A percentile compares a stretch with the other conserved stretches of the same genome.
Evolutionary conservation across 2,113 vertebrate species (phyloP).

Genomic region (Sinosuthora webbiana): DNA sequence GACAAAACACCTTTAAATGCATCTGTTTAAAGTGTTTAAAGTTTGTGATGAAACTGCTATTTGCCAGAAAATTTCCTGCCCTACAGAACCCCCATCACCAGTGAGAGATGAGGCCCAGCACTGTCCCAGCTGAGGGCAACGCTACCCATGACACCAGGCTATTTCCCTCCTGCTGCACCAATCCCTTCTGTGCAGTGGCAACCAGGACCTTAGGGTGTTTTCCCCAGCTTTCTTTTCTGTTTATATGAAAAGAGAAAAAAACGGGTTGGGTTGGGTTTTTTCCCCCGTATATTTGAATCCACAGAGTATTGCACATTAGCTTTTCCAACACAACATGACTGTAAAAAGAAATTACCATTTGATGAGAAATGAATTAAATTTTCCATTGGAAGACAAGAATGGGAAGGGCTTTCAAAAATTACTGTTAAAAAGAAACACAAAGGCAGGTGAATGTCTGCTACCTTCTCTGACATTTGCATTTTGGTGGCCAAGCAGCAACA

Average conservation of each 20-base stretch:
- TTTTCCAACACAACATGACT: fast-evolving
- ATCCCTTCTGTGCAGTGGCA: background rate
- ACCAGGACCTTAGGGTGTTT: background rate
- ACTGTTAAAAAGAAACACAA: background rate
- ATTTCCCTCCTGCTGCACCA: fast-evolving
- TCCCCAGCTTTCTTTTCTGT: background rate
- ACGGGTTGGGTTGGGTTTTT: fast-evolving
- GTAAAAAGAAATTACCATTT: background rate
- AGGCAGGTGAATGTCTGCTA: background rate
- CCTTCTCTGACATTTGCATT: background rate
- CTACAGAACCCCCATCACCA: background rate
- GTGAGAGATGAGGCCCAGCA: background rate
- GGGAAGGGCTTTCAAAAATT: background rate
- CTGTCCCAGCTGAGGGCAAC: background rate
- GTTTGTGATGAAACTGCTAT: background rate
- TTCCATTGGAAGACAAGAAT: background rate
- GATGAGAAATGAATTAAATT: background rate
- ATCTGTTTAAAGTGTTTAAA: background rate
- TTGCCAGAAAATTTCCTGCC: background rate
- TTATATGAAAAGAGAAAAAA: background rate
- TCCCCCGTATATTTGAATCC: background rate
- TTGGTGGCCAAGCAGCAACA: background rate
- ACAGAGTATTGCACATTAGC: background rate
- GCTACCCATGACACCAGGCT: background rate
- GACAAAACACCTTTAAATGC: background rate